Evolutionary conservation across 2,797 vertebrate species (phyloP).

Genomic region (Avahi laniger): DNA sequence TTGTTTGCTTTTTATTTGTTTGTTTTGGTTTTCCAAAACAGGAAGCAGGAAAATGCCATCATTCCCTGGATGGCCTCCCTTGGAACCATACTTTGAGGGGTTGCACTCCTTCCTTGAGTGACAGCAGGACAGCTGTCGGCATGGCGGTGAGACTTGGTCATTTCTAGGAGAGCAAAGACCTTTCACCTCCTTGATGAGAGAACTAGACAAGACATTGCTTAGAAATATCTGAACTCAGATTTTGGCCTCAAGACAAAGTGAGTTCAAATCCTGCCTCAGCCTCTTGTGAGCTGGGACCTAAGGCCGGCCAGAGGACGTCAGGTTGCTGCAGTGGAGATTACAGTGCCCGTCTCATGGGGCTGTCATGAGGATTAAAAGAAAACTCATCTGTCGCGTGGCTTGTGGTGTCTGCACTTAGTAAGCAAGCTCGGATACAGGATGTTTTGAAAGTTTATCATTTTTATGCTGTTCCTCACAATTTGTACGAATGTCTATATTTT

Average conservation of each 20-base stretch:
- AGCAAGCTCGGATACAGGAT: not conserved
- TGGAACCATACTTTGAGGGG: not conserved
- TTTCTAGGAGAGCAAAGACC: not conserved
- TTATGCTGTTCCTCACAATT: not conserved
- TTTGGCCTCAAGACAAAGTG: not conserved
- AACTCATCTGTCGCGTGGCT: not conserved
- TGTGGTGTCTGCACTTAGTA: not conserved
- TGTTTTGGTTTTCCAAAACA: not conserved
- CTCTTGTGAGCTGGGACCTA: not conserved
- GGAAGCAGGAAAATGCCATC: not conserved
- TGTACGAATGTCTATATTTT: not conserved
- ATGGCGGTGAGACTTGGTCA: not conserved
- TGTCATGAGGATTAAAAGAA: not conserved
- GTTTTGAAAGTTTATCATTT: not conserved
- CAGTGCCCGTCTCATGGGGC: not conserved
- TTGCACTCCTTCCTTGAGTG: not conserved
- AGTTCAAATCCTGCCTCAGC: not conserved
- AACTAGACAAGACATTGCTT: not conserved
- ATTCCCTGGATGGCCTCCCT: not conserved
- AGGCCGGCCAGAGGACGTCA: not conserved
- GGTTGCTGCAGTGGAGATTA: no score
- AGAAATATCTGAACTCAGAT: not conserved
- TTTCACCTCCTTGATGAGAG: not conserved
- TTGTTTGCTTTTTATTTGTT: not conserved
- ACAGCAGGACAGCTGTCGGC: not conserved